A percentile compares a stretch with the other conserved stretches of the same genome.
These are phyloP conservation scores for Drosophila carrolli DNA, from an alignment of 1,140 invertebrate species.

Conservation along the genomic window DNA sequence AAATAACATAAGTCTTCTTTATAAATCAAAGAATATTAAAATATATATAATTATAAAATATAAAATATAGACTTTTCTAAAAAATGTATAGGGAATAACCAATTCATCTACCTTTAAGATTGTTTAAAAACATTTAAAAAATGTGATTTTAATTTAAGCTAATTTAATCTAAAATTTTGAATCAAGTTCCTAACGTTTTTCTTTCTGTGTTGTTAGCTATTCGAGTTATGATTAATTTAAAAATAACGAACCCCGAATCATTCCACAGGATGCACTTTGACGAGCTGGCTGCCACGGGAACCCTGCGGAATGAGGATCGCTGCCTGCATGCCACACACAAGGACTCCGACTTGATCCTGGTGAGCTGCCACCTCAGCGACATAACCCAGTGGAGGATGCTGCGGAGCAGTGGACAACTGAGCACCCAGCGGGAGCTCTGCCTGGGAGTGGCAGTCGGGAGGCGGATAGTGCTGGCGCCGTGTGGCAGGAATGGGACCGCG, in stretches of 20 bases:
- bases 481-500: not conserved
- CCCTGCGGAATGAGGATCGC: conserved; percentile 53
- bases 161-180: no score
- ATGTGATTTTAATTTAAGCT: no score
- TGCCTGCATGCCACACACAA: conserved; percentile 50
- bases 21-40: no score
- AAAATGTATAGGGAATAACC: no score
- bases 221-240: conserved; percentile 14
- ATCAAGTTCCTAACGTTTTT: not conserved
- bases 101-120: no score
- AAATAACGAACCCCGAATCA: not conserved
- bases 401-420: conserved; percentile 47
- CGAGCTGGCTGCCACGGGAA: conserved; percentile 59
- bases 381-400: conserved; percentile 67
- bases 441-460: conserved; percentile 13
- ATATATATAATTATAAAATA: no score
- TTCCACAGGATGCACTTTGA: conserved; percentile 48
- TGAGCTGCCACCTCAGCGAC: conserved; percentile 52
- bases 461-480: conserved; percentile 23
- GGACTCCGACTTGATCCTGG: conserved; percentile 24
- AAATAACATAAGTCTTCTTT: no score
- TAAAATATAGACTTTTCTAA: no score
- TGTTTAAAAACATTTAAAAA: no score
- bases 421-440: conserved; percentile 30
- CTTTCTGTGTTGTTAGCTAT: conserved; percentile 21